These are phyloP conservation scores for Beris chalybata DNA, from an alignment of 2,888 invertebrate species.

Conservation along the genomic window DNA sequence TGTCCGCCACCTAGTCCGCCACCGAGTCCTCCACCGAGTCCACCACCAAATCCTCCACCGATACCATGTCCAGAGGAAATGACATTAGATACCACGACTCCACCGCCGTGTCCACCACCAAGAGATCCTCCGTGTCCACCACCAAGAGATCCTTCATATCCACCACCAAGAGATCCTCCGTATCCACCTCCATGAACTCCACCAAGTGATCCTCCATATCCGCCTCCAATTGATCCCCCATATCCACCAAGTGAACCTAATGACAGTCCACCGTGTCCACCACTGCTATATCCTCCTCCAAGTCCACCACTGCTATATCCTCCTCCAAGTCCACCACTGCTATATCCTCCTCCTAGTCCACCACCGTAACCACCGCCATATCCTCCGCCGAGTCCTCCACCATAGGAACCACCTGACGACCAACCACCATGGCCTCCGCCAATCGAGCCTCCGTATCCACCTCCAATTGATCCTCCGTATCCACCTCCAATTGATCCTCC, in stretches of 20 bases:
- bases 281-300: constrained; percentile 6
- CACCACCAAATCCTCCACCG: not conserved
- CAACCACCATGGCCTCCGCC: constrained; percentile 19
- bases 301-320: not conserved
- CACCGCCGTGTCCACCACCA: constrained; percentile 21
- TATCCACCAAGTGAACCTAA: not conserved
- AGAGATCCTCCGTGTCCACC: constrained; percentile 8
- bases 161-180: constrained; percentile 3
- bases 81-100: too few relatives aligned
- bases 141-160: not conserved
- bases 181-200: constrained; percentile 9
- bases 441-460: not conserved
- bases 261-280: not conserved
- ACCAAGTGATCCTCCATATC: not conserved
- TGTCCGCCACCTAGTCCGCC: constrained; percentile 4
- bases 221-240: not conserved
- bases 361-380: not conserved
- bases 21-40: not conserved
- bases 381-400: not conserved
- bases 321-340: constrained; percentile 10
- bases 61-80: not conserved
- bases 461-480: not conserved
- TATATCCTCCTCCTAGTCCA: not conserved
- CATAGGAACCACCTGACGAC: not conserved
- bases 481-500: not conserved